Percentiles rank a stretch among this genome's conserved stretches.
phyloP scores from a whole-genome alignment of 2,888 invertebrate species.

The Troilus luridus region DNA sequence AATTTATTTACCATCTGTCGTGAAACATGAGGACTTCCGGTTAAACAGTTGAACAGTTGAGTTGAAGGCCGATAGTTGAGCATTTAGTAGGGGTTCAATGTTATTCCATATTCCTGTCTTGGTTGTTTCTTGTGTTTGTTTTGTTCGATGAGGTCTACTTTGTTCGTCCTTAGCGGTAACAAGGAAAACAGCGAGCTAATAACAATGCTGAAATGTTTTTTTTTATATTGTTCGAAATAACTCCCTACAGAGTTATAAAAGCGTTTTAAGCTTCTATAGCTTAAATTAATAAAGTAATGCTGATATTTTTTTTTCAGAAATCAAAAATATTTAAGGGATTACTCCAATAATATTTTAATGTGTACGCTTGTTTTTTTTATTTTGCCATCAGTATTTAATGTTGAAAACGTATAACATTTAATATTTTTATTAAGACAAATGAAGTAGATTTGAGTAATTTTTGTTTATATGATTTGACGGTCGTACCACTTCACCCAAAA shows the following conservation, averaged over 20 bases:
- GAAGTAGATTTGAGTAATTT: too few species aligned
- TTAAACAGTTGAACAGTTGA: too few species aligned
- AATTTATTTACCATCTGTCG: too few species aligned
- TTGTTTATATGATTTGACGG: too few species aligned
- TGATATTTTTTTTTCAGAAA: background rate
- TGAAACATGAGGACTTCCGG: too few species aligned
- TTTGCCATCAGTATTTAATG: too few species aligned
- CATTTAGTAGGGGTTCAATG: background rate
- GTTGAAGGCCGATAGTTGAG: background rate
- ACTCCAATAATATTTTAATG: too few species aligned
- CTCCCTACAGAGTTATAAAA: background rate
- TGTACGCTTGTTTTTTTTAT: too few species aligned
- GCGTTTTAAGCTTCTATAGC: background rate
- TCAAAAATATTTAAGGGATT: too few species aligned
- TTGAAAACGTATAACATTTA: too few species aligned
- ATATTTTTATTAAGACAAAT: too few species aligned
- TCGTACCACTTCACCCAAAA: too few species aligned
- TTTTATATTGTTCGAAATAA: background rate
- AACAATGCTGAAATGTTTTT: background rate
- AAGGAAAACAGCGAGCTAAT: background rate
- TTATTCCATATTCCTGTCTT: background rate
- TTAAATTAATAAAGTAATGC: background rate
- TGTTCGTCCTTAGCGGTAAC: background rate
- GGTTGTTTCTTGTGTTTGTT: background rate
- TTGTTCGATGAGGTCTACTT: background rate